These are phyloP conservation scores for Drosophila vallismaia DNA, from an alignment of 2,888 invertebrate species.

Conservation along the genomic window DNA sequence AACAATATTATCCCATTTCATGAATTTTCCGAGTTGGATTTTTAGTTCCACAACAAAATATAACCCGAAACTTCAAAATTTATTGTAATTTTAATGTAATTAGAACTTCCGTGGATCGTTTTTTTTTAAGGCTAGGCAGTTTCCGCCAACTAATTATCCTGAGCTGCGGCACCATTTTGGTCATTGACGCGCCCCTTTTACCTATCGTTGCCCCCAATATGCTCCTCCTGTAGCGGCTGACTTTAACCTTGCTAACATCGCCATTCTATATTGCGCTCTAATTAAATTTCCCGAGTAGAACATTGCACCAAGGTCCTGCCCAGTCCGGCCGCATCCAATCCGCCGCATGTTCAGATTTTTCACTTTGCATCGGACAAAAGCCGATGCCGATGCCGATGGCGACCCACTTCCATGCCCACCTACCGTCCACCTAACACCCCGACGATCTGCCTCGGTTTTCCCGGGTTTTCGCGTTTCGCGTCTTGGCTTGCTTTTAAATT, in stretches of 20 bases:
- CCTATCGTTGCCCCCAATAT: neutral
- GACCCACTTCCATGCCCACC: slow-evolving; percentile 33
- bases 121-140: neutral
- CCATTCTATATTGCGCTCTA: slow-evolving; percentile 53
- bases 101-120: neutral
- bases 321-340: slow-evolving; percentile 15
- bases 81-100: neutral
- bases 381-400: slow-evolving; percentile 23
- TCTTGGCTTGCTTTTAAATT: slow-evolving; percentile 50
- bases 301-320: slow-evolving; percentile 46
- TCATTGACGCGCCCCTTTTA: slow-evolving; percentile 38
- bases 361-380: slow-evolving; percentile 46
- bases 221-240: slow-evolving; percentile 49
- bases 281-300: slow-evolving; percentile 71
- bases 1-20: too few relatives aligned
- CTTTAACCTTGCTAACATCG: slow-evolving; percentile 79
- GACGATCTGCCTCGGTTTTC: slow-evolving; percentile 1
- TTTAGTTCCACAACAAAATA: too few relatives aligned
- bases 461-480: slow-evolving; percentile 24
- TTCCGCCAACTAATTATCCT: neutral
- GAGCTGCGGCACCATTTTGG: slow-evolving; percentile 19
- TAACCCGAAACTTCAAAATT: too few relatives aligned
- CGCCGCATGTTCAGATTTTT: slow-evolving; percentile 56
- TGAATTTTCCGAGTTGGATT: too few relatives aligned
- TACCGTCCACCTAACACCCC: neutral